A percentile compares a stretch with the other conserved stretches of the same genome.
These are phyloP conservation scores for Sphecodes monilicornis DNA, from an alignment of 2,888 invertebrate genomes.

Conservation along the genomic window DNA sequence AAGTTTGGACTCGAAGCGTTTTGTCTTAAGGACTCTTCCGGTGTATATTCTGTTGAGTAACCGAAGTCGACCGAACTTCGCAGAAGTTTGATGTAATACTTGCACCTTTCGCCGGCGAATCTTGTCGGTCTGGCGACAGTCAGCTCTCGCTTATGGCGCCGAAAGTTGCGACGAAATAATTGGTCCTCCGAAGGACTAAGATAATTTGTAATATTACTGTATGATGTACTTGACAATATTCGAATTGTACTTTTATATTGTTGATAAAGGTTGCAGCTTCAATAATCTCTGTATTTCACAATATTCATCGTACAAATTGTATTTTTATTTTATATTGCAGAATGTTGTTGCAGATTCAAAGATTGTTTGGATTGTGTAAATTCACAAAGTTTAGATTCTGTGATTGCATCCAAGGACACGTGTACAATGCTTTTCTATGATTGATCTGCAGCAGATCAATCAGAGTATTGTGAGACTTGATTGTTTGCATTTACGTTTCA, in stretches of 20 bases:
- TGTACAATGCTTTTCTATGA: not conserved
- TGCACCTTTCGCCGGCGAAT: not conserved
- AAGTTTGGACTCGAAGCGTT: not conserved
- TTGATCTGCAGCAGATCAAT: not conserved
- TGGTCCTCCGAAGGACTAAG: not conserved
- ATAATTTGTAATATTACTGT: not conserved
- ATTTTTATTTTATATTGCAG: not conserved
- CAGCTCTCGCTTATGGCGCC: not conserved
- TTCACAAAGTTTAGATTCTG: not conserved
- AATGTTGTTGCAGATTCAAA: not conserved
- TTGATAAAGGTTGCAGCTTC: too few species aligned
- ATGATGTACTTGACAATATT: not conserved
- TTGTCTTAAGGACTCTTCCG: constrained; percentile 11
- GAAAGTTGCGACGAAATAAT: not conserved
- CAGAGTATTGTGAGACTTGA: not conserved
- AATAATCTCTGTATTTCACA: too few species aligned
- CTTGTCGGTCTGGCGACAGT: not conserved
- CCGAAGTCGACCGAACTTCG: not conserved
- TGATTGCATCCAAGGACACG: not conserved
- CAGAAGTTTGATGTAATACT: constrained; percentile 6
- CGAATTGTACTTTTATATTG: too few species aligned
- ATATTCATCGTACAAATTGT: too few species aligned
- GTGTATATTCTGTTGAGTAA: constrained; percentile 3
- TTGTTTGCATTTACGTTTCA: not conserved
- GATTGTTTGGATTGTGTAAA: not conserved